Percentiles rank a stretch among this genome's conserved stretches.
Conservation (phyloP, 1,140 invertebrate genomes). For the Caenorhabditis brenneri region DNA sequence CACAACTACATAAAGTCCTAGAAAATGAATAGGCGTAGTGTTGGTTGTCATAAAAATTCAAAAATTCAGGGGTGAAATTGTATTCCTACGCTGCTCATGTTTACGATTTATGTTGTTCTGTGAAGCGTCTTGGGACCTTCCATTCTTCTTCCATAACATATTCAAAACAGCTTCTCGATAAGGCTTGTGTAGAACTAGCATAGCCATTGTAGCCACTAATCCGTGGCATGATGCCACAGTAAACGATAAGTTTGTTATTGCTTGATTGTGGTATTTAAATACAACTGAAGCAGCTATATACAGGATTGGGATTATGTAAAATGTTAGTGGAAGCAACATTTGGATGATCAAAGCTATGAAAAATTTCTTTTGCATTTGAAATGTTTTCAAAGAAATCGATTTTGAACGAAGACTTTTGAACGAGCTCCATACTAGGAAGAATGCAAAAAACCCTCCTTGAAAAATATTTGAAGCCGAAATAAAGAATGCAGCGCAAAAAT, state of each 20-base stretch:
- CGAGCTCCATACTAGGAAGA: background rate
- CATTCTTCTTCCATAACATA: too few relatives aligned
- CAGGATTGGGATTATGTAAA: background rate
- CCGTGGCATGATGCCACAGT: background rate
- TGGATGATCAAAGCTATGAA: background rate
- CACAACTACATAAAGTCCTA: background rate
- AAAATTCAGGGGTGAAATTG: too few relatives aligned
- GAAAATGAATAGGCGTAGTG: background rate
- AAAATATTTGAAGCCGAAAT: background rate
- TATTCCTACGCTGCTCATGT: too few relatives aligned
- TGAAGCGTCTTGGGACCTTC: too few relatives aligned
- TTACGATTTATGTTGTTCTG: too few relatives aligned
- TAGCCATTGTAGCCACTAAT: background rate
- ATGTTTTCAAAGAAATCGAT: background rate
- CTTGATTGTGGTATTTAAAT: background rate
- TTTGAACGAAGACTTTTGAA: background rate
- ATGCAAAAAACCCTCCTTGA: background rate
- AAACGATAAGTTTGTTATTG: background rate
- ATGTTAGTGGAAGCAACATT: background rate
- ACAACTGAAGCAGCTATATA: background rate
- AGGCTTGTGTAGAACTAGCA: background rate
- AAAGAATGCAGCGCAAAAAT: background rate
- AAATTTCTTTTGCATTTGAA: background rate
- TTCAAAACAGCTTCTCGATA: background rate
- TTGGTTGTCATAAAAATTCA: background rate